phyloP scores from a whole-genome alignment of 2,797 vertebrate species.

The Sciurus vulgaris region DNA sequence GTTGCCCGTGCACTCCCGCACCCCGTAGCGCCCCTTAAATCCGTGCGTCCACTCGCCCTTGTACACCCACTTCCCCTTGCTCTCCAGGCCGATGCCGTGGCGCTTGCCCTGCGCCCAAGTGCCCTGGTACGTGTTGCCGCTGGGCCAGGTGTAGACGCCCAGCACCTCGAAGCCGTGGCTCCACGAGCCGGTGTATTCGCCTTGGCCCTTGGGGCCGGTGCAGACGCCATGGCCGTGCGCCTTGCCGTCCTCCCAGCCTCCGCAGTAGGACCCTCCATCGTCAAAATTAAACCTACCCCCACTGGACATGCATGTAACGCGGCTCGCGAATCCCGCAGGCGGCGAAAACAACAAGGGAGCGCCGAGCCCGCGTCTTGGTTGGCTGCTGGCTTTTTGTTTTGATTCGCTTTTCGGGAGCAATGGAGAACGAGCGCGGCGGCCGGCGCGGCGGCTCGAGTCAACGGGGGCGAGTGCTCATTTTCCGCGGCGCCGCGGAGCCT shows the following conservation, averaged over 20 bases:
- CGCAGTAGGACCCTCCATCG: conserved; percentile 99
- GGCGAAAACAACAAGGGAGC: conserved; percentile 88
- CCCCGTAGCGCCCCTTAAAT: conserved; percentile 99
- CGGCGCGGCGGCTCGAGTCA: conserved; percentile 83
- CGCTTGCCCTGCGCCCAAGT: conserved; percentile 99
- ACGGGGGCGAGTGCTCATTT: conserved; percentile 87
- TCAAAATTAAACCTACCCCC: conserved; percentile 99
- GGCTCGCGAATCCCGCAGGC: conserved; percentile 95
- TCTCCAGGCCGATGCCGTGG: conserved; percentile 97
- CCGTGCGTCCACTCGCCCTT: conserved; percentile 99
- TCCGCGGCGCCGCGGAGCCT: conserved; percentile 89
- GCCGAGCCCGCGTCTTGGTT: conserved; percentile 56
- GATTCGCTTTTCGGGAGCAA: conserved; percentile 62
- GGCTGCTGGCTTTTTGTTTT: conserved; percentile 72
- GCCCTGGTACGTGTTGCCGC: conserved; percentile 99
- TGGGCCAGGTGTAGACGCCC: conserved; percentile 99
- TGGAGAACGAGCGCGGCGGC: conserved; percentile 76
- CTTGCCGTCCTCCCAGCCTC: conserved; percentile 99
- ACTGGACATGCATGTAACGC: conserved; percentile 99
- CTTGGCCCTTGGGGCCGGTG: conserved; percentile 99
- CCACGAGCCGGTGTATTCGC: conserved; percentile 99
- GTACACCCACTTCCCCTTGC: conserved; percentile 99
- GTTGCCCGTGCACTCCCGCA: conserved; percentile 96
- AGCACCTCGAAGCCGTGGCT: conserved; percentile 98
- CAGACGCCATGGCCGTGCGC: conserved; percentile 99